Evolutionary conservation across 2,113 vertebrate genomes (phyloP), one percentile per base, ranked within the genome.

Genomic region (Calidris pugnax): DNA sequence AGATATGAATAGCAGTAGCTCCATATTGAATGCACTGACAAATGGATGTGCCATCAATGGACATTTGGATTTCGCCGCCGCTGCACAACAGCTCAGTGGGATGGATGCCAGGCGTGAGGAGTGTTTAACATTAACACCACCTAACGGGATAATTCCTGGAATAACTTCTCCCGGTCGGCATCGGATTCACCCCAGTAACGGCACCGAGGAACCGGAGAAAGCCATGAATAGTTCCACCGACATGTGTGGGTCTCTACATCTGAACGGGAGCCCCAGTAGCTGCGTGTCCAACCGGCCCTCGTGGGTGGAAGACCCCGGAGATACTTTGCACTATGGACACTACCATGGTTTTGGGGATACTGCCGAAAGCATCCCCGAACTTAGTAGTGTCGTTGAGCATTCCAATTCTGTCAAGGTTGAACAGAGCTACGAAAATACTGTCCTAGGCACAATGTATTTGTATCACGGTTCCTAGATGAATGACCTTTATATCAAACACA

Each of bases 261-360:
- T 98, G 71, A 98, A 94, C 0, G 98, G 98, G 20, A 99, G 99
- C 67, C 99, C 99, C 0, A 98, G 99, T 28, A 98, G 98, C 97
- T 98, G 98, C 4, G 96, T 98, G 32, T 97, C 98, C 30, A 98
- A 97, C 77, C 97, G 98, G 39, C 99, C 99, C 2, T 96, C 97
- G 0, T 99, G 98, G 98, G 97, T 96, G 72, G 96, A 98, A 5
- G 99, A 98, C 75, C 73, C 91, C 2, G 97, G 96, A 12, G 99
- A 99, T 41, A 98, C 96, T 47, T 97, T 99, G 97, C 98, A 98
- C 60, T 99, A 99, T 50, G 99, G 99, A 91, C 98, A 99, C 96
- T 99, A 99, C 68, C 99, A 99, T 12, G 99, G 99, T 41, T 99
- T 99, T 28, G 99, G 99, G 60, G 99, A 99, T 98, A 99, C 99